Percentiles rank a stretch among this genome's conserved stretches.
Evolutionary conservation across 2,113 vertebrate genomes (phyloP).

Genomic region (Sphaerodactylus townsendi): DNA sequence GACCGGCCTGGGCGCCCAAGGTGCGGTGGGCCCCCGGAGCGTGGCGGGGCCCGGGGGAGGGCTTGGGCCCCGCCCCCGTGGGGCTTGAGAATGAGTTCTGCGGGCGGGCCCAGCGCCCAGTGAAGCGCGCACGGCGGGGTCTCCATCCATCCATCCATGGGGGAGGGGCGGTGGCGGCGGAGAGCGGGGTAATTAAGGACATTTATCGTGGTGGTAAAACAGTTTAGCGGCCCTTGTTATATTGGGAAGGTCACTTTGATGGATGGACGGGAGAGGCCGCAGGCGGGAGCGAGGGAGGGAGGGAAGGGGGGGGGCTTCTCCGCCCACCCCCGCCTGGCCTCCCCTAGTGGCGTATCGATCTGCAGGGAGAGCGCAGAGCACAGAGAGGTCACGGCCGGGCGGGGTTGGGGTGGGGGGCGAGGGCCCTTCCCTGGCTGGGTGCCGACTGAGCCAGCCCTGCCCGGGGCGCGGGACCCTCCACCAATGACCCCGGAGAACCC

Average conservation of each 20-base stretch:
- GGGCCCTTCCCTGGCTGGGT: too few relatives aligned
- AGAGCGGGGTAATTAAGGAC: constrained; percentile 56
- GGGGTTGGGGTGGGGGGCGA: too few relatives aligned
- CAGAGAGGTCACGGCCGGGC: neutral
- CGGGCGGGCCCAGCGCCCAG: too few relatives aligned
- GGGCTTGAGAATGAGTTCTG: too few relatives aligned
- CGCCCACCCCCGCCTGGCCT: neutral
- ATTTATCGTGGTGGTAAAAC: constrained; percentile 57
- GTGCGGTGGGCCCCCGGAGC: too few relatives aligned
- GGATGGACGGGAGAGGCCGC: neutral
- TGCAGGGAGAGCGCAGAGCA: neutral
- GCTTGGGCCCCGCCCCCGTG: too few relatives aligned
- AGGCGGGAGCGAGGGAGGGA: accelerated
- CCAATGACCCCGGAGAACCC: too few relatives aligned
- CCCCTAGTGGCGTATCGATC: too few relatives aligned
- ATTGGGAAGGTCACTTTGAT: constrained; percentile 41
- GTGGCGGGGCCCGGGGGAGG: too few relatives aligned
- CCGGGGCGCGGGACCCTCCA: too few relatives aligned
- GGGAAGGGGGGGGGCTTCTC: neutral
- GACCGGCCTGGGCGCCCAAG: too few relatives aligned
- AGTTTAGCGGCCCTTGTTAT: constrained; percentile 50
- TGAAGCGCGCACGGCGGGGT: constrained; percentile 54
- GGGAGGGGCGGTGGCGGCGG: neutral
- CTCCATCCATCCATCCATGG: neutral
- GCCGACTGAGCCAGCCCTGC: too few relatives aligned